Evolutionary conservation across 2,113 vertebrate genomes (phyloP), one percentile per base, ranked within the genome.

Genomic region (Zeus faber): DNA sequence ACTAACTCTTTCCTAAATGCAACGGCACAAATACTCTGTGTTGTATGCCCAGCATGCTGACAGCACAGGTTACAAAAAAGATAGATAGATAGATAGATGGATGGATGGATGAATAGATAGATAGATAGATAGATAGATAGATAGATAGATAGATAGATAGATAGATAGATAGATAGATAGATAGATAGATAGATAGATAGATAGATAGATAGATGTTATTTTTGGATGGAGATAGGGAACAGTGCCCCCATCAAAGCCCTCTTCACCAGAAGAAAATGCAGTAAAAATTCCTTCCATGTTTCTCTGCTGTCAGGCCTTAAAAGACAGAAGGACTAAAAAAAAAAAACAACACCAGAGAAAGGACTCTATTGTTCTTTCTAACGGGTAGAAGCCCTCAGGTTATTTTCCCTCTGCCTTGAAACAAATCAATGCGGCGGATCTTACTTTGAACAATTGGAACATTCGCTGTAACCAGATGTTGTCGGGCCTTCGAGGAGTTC

Each of bases 371-470:
- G 80, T 85, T 85, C 83, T 85, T 85, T 84, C 76, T 74, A 75
- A 78, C 77, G 58, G 65, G 67, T 83, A 80, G 73, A 85, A 82
- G 80, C 83, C 85, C 80, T 13, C 75, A 58, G 80, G 83, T 82
- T 86, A 83, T 86, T 85, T 83, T 74, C 76, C 67, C 72, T 65
- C 79, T 82, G 82, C 72, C 81, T 86, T 83, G 83, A 85, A 87
- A 87, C 80, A 82, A 87, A 87, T 87, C 83, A 86, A 86, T 86
- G 80, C 76, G 80, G 72, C 80, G 75, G 68, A 69, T 64, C 73
- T 84, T 74, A 79, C 83, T 85, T 87, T 85, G 83, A 87, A 87
- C 81, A 85, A 84, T 17, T 58, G 70, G 75, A 72, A 76, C 83
- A 77, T 83, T 83, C 81, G 74, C 68, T 71, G 79, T 83, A 79